Percentiles rank a stretch among this genome's conserved stretches.
Conservation (phyloP, 2,797 vertebrate species). For the Glyptemys insculpta region DNA sequence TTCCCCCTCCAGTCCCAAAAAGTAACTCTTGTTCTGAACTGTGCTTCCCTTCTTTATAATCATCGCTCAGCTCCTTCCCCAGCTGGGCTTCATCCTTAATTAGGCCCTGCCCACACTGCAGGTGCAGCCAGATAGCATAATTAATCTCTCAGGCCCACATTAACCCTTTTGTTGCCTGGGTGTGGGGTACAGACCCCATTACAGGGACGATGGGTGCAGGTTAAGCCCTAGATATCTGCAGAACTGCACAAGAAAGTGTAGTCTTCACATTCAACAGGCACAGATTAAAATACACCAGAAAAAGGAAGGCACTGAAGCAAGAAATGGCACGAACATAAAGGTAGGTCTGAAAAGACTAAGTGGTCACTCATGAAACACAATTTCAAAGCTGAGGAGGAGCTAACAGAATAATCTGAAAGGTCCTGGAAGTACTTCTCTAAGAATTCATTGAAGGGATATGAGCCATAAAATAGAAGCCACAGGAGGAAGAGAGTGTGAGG, state of each 20-base stretch:
- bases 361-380: background rate
- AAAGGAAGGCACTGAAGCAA: background rate
- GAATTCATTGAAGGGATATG: background rate
- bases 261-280: background rate
- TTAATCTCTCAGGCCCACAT: background rate
- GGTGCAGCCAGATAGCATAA: too few relatives aligned
- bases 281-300: background rate
- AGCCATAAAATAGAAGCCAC: background rate
- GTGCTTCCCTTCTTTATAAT: too few relatives aligned
- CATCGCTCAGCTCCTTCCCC: background rate
- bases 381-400: background rate
- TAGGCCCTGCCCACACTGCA: too few relatives aligned
- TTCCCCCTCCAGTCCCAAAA: too few relatives aligned
- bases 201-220: background rate
- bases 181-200: too few relatives aligned
- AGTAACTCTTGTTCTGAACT: too few relatives aligned
- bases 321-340: background rate
- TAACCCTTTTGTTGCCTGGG: background rate
- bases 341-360: background rate
- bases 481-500: background rate
- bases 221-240: background rate
- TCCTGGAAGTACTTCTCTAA: background rate
- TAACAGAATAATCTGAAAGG: background rate
- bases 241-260: background rate
- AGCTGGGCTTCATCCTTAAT: too few relatives aligned